Percentiles rank a stretch among this genome's conserved stretches.
These are phyloP conservation scores for Melierax canorus DNA, from an alignment of 2,113 vertebrate species.

Conservation along the genomic window DNA sequence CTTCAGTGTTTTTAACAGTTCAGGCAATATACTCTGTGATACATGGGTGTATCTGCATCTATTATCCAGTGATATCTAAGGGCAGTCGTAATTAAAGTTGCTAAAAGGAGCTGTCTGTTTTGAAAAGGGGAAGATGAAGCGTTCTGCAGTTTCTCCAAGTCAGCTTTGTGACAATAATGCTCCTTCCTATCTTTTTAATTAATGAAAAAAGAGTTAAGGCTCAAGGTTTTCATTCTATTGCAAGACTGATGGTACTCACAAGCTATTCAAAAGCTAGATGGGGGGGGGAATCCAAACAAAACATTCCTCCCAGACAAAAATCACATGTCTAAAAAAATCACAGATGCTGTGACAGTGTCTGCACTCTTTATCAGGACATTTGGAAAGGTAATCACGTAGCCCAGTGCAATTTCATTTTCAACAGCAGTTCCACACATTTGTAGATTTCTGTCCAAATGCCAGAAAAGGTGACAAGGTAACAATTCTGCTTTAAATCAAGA, in stretches of 20 bases:
- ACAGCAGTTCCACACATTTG: background rate
- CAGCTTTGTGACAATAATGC: background rate
- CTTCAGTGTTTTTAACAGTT: background rate
- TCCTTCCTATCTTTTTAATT: background rate
- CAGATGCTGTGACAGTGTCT: background rate
- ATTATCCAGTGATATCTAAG: background rate
- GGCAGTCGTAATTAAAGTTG: background rate
- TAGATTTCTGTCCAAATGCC: background rate
- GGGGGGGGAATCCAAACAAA: background rate
- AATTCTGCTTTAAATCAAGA: constrained; percentile 10
- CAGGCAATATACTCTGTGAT: background rate
- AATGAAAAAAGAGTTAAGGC: background rate
- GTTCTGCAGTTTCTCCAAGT: background rate
- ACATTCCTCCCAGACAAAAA: background rate
- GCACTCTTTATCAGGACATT: background rate
- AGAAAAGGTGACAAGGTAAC: constrained; percentile 11
- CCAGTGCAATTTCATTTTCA: background rate
- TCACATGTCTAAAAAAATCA: background rate
- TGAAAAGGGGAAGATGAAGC: background rate
- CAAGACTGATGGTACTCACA: background rate
- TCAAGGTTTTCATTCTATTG: background rate
- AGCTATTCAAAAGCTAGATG: background rate
- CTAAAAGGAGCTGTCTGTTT: background rate
- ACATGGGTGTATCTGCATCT: background rate
- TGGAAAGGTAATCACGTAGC: background rate